phyloP scores from a whole-genome alignment of 2,797 vertebrate genomes.

The Psittacula echo region DNA sequence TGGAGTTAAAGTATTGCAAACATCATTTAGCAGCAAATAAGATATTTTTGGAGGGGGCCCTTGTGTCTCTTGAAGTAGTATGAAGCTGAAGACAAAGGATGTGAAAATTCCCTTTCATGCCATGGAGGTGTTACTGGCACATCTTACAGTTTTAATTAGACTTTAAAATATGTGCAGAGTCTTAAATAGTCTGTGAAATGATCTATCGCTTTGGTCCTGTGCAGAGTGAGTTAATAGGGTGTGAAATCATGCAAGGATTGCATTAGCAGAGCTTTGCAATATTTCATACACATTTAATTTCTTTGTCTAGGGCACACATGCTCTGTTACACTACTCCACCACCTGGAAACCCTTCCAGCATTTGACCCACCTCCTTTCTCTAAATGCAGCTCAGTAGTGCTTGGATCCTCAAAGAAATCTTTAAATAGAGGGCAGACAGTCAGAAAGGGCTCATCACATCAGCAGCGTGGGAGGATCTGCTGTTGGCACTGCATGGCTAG shows the following conservation, averaged over 20 bases:
- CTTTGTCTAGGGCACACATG: constrained; percentile 16
- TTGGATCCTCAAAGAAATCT: constrained; percentile 27
- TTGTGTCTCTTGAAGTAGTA: not conserved
- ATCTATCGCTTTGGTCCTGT: not conserved
- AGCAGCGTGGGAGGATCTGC: not conserved
- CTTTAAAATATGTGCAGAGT: constrained; percentile 36
- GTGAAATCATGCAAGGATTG: constrained; percentile 52
- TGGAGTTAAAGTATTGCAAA: not conserved
- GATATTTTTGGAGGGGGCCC: not conserved
- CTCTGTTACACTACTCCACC: not conserved
- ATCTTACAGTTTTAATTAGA: constrained; percentile 43
- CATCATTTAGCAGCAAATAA: not conserved
- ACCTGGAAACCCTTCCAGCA: not conserved
- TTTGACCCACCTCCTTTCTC: constrained; percentile 16
- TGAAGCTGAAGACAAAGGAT: constrained; percentile 17
- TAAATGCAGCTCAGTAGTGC: constrained; percentile 17
- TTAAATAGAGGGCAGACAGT: constrained; percentile 46
- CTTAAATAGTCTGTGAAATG: constrained; percentile 44
- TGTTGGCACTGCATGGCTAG: fast-evolving
- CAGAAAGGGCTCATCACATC: constrained; percentile 5
- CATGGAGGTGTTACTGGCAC: constrained; percentile 31
- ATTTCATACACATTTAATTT: constrained; percentile 8
- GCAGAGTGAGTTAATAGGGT: constrained; percentile 51
- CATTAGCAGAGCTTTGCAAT: constrained; percentile 32
- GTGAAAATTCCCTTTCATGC: constrained; percentile 3